A percentile compares a stretch with the other conserved stretches of the same genome.
Evolutionary conservation across 2,113 vertebrate species (phyloP).

Genomic region (Thalassarche chlororhynchos): DNA sequence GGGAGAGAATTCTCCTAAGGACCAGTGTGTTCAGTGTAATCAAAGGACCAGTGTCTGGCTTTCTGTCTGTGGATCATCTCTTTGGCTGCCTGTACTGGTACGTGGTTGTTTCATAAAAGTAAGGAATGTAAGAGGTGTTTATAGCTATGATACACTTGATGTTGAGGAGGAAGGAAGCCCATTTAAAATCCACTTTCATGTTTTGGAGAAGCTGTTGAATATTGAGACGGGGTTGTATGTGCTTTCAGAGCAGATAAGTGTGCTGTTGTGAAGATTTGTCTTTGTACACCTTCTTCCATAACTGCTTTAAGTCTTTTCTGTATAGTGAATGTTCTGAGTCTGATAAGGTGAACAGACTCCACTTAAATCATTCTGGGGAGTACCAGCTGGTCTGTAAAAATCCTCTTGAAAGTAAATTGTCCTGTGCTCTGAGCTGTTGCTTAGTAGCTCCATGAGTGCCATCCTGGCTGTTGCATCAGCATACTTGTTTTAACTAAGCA

Average conservation of each 20-base stretch:
- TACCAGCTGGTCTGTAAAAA: background rate
- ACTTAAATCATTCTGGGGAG: background rate
- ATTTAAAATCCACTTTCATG: background rate
- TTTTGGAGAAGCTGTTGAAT: background rate
- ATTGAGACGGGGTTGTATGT: background rate
- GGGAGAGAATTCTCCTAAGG: background rate
- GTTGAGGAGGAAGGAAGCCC: background rate
- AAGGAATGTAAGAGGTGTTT: fast-evolving
- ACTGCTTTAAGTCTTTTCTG: background rate
- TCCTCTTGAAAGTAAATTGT: background rate
- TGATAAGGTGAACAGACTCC: background rate
- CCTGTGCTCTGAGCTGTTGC: background rate
- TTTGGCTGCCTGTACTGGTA: background rate
- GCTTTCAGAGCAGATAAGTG: background rate
- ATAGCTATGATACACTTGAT: background rate
- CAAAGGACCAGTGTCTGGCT: background rate
- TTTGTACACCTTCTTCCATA: background rate
- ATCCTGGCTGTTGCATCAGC: background rate
- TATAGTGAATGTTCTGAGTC: background rate
- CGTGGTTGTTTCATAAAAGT: background rate
- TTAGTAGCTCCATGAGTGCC: background rate
- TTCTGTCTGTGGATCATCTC: background rate
- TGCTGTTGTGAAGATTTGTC: background rate
- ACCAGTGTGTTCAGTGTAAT: background rate
- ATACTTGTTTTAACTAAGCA: background rate